Evolutionary conservation across 1,140 invertebrate species (phyloP), one percentile per base, ranked within the genome.

Genomic region (Drosophila lowei): DNA sequence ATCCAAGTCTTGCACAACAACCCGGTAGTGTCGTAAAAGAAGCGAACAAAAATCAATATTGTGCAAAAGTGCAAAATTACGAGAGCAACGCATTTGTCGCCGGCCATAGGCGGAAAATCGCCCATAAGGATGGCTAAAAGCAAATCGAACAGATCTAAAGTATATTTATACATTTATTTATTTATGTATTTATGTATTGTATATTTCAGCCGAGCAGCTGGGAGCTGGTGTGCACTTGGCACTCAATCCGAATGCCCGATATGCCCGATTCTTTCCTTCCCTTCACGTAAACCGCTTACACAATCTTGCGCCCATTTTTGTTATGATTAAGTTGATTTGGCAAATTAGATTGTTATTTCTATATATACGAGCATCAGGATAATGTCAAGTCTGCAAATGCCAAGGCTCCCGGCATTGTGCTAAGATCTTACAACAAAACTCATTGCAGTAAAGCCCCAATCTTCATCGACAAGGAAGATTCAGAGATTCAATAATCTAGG

Each of bases 1-100:
- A 16, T 30, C 43, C 42, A 25, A n/a, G 30, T 42, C 63, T 68
- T 68, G 66, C 66, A 68, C 66, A 68, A 68, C 65, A 56, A 15
- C 4, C 25, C 50, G 50, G 25, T 47, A 49, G 30, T 62, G 59
- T 18, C 44, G 41, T 5, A 5, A 60, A 30, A 60, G 16, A 21
- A 50, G 47, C 25, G 25, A 64, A 56, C 60, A 30, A 61, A 75
- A 75, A 76, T 76, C 73, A 77, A 76, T 76, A 72, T 30, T 47
- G 44, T 44, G 59, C 59, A 38, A 30, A 63, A 46, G 48, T 53
- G 59, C 53, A 53, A 15, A 11, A 15, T 57, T 42, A 23, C 15
- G 63, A 48, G 63, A 67, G 50, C 43, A 13, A 18, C n/a, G 50
- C 48, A 46, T 16, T 38, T 41, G 48, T 13, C 38, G 30, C 8